Percentiles rank a stretch among this genome's conserved stretches.
phyloP scores from a whole-genome alignment of 2,888 invertebrate species.

The Nesidiocoris tenuis region DNA sequence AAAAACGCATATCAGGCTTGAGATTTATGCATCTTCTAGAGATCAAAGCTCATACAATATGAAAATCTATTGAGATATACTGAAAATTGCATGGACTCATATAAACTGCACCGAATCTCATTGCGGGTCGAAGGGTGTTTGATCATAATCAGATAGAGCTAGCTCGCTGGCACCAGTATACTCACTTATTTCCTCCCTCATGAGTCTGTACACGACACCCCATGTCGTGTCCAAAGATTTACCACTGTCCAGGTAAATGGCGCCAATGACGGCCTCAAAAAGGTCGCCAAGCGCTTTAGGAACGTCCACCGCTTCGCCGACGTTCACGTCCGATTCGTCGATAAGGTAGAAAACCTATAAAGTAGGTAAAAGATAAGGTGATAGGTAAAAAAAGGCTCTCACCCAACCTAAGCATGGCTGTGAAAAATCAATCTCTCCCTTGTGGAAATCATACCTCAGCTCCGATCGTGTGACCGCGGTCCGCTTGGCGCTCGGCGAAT shows the following conservation, averaged over 20 bases:
- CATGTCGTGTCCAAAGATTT: conserved; percentile 73
- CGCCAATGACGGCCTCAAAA: conserved; percentile 88
- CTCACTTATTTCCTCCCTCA: conserved; percentile 77
- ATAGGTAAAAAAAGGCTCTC: no score
- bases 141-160: background rate
- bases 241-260: conserved; percentile 82
- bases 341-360: conserved; percentile 60
- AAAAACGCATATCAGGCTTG: no score
- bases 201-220: conserved; percentile 76
- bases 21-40: no score
- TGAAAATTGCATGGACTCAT: no score
- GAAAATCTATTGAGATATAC: no score
- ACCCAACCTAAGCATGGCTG: no score
- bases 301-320: conserved; percentile 81
- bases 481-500: conserved; percentile 66
- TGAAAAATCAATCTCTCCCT: no score
- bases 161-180: conserved; percentile 28
- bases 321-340: conserved; percentile 64
- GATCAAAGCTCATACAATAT: no score
- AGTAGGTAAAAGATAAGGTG: conserved; percentile 25
- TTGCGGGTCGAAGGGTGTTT: background rate
- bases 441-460: conserved; percentile 69
- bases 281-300: conserved; percentile 91
- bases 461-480: conserved; percentile 63
- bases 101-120: no score